Base-by-base conservation (phyloP, 2,797 vertebrate species). In the Eulemur coronatus region DNA sequence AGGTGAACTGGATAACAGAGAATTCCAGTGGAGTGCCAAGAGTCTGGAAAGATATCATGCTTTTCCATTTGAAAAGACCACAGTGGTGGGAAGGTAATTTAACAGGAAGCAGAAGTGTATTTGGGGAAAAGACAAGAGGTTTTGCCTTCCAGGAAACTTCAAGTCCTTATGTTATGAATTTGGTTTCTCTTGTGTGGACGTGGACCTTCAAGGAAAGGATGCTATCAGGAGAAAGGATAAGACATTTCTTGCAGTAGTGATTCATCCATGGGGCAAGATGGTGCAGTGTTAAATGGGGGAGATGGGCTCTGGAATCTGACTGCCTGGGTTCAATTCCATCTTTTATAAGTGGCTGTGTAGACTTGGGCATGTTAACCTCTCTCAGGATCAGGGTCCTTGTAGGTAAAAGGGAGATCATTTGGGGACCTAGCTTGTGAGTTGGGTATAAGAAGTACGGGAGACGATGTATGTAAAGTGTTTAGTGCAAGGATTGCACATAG, bases 141-240 rank as follows among this genome's bases (percentile, higher is more conserved):
- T 97, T 96, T 59, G 11, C 5, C 92, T 97, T 95, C 90, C 59
- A 92, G 87, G 91, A 97, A 95, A 93, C 85, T 35, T 97, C 65
- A 96, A 43, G 70, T 76, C 63, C 2, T 41, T 96, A 4, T 82
- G 82, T 81, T 94, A 79, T 26, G 59, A 94, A 79, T 73, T 87
- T 93, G 63, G 63, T 96, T 57, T 95, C 76, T 48, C 22, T 85
- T 18, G 33, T 73, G 38, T 93, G 84, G 50, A 52, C 26, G 33
- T 91, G 70, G 14, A 94, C 0, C 15, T 90, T 96, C 91, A 41
- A 80, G 13, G 22, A 97, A 85, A 81, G 55, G 33, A 95, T 85
- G n/a, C 52, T 89, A 17, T 75, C 52, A 52, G 15, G 75, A 91
- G 59, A 48, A 70, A 81, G 48, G 52, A 35, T 94, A 65, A 81